Conservation (phyloP, 2,113 vertebrate species). For the Fukomys damarensis region DNA sequence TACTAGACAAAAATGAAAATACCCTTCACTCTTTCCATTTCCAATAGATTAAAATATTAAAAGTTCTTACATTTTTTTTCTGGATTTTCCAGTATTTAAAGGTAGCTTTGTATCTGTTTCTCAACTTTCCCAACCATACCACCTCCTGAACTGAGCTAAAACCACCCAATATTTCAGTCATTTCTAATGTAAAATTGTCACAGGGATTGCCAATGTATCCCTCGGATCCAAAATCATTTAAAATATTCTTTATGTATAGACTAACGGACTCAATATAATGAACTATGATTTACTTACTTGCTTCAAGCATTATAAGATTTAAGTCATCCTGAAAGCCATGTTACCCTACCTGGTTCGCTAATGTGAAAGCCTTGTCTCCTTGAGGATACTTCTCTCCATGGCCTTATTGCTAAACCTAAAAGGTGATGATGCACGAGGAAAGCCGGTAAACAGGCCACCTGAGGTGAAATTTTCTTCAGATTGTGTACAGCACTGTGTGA, state of each 20-base stretch:
- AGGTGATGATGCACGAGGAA: not conserved
- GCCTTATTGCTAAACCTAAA: not conserved
- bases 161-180: not conserved
- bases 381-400: not conserved
- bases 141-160: not conserved
- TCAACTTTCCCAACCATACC: not conserved
- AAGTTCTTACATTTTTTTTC: not conserved
- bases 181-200: not conserved
- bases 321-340: not conserved
- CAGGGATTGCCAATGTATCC: not conserved
- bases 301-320: slow-evolving; percentile 3
- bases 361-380: not conserved
- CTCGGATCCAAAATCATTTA: not conserved
- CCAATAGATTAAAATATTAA: not conserved
- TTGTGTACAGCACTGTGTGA: not conserved
- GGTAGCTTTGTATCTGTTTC: not conserved
- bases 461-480: slow-evolving; percentile 24
- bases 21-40: slow-evolving; percentile 10
- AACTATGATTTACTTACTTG: not conserved
- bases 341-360: not conserved
- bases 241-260: not conserved
- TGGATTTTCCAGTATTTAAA: slow-evolving; percentile 15
- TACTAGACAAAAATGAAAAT: not conserved
- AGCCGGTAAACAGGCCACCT: not conserved
- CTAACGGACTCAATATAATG: not conserved